A percentile compares a stretch with the other conserved stretches of the same genome.
Conservation (phyloP, 2,888 invertebrate genomes). For the Ophion slaviceki region DNA sequence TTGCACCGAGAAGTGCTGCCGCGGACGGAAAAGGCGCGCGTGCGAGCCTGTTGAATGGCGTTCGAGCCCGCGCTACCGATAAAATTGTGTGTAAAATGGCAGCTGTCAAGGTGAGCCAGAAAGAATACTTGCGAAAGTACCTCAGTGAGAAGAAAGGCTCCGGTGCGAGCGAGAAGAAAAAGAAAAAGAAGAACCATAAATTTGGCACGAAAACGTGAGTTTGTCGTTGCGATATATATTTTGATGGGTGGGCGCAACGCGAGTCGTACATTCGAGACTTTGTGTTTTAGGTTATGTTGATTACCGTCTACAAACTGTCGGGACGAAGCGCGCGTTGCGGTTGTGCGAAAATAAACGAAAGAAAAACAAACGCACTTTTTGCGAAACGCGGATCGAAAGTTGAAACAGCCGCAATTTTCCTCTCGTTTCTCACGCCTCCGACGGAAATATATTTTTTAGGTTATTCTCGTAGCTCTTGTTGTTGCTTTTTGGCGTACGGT, state of each 20-base stretch:
- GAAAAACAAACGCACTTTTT: too few relatives aligned
- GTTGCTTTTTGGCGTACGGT: too few relatives aligned
- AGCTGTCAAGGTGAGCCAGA: slow-evolving; percentile 87
- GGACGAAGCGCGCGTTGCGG: slow-evolving; percentile 48
- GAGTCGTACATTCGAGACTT: slow-evolving; percentile 66
- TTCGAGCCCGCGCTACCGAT: neutral
- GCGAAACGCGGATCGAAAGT: neutral
- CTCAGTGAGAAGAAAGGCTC: slow-evolving; percentile 86
- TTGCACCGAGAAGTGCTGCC: neutral
- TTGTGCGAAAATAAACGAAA: slow-evolving; percentile 7
- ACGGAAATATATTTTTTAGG: too few relatives aligned
- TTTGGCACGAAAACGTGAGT: slow-evolving; percentile 78
- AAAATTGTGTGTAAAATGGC: slow-evolving; percentile 64
- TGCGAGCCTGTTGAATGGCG: too few relatives aligned
- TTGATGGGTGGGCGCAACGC: slow-evolving; percentile 29
- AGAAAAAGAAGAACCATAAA: slow-evolving; percentile 86
- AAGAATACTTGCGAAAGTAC: slow-evolving; percentile 92
- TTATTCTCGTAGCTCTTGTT: too few relatives aligned
- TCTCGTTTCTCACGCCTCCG: too few relatives aligned
- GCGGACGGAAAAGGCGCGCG: neutral
- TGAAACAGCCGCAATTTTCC: too few relatives aligned
- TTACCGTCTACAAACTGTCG: slow-evolving; percentile 50
- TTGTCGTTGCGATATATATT: slow-evolving; percentile 57
- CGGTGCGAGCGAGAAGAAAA: slow-evolving; percentile 88
- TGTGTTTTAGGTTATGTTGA: slow-evolving; percentile 78